Conservation (phyloP, 2,113 vertebrate genomes). For the Alligator sinensis region DNA sequence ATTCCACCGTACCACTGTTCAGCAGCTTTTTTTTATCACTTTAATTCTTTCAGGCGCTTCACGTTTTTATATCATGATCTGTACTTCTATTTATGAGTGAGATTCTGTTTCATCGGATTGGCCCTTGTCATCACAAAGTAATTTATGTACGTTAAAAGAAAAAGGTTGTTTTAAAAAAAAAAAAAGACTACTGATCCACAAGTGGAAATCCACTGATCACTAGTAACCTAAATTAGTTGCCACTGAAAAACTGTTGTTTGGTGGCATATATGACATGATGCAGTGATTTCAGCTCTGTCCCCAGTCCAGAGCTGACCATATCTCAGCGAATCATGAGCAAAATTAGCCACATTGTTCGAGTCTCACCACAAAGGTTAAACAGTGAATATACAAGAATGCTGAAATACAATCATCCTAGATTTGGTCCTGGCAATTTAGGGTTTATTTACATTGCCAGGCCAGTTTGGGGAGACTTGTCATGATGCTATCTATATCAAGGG, state of each 20-base stretch:
- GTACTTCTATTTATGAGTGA: neutral
- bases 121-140: neutral
- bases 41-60: neutral
- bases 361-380: neutral
- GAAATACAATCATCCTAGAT: fast-evolving
- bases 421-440: neutral
- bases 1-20: neutral
- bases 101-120: neutral
- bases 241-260: neutral
- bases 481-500: fast-evolving
- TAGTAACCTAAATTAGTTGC: neutral
- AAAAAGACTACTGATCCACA: neutral
- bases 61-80: neutral
- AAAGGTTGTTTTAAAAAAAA: neutral
- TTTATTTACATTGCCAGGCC: neutral
- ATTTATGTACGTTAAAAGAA: neutral
- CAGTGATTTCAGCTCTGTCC: too few species aligned
- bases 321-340: neutral
- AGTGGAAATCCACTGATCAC: neutral
- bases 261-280: neutral
- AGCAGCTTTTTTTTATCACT: neutral
- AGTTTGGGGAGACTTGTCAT: neutral
- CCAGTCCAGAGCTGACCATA: neutral
- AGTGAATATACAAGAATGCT: neutral
- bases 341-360: neutral